Percentiles rank a stretch among this genome's conserved stretches.
Conservation (phyloP, 2,888 invertebrate genomes). For the Slavum lentiscoides region DNA sequence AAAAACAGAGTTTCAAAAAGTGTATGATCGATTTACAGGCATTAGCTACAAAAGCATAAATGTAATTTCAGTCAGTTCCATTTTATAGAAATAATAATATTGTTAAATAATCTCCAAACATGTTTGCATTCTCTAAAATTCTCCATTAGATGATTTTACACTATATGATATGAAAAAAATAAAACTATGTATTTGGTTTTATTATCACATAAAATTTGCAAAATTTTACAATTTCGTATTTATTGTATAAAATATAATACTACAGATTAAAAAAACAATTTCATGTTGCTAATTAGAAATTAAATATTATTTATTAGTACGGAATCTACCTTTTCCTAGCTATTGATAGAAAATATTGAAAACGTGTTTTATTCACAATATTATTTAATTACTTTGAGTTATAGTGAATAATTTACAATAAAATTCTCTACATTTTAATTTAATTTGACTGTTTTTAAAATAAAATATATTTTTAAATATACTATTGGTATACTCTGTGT, state of each 20-base stretch:
- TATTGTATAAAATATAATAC: neutral
- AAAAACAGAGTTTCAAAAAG: conserved; percentile 84
- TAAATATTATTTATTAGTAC: neutral
- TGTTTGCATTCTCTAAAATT: conserved; percentile 8
- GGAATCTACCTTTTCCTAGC: neutral
- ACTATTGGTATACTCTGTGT: too few relatives aligned
- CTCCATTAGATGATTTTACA: neutral
- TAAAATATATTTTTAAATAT: too few relatives aligned
- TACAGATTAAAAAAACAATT: neutral
- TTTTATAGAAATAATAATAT: conserved; percentile 21
- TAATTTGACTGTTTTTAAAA: too few relatives aligned
- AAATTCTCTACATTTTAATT: too few relatives aligned
- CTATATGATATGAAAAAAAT: conserved; percentile 1
- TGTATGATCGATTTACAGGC: conserved; percentile 84
- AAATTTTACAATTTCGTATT: neutral
- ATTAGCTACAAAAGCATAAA: conserved; percentile 65
- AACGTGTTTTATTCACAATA: neutral
- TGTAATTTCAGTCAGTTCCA: conserved; percentile 20
- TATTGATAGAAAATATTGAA: neutral
- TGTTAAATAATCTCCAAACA: neutral
- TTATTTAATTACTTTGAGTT: too few relatives aligned
- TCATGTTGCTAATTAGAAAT: neutral
- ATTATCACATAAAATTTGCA: neutral
- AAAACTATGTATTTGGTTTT: neutral
- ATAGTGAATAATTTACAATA: neutral